Evolutionary conservation across 2,888 invertebrate genomes (phyloP), one percentile per base, ranked within the genome.

Genomic region (Acleris literana): DNA sequence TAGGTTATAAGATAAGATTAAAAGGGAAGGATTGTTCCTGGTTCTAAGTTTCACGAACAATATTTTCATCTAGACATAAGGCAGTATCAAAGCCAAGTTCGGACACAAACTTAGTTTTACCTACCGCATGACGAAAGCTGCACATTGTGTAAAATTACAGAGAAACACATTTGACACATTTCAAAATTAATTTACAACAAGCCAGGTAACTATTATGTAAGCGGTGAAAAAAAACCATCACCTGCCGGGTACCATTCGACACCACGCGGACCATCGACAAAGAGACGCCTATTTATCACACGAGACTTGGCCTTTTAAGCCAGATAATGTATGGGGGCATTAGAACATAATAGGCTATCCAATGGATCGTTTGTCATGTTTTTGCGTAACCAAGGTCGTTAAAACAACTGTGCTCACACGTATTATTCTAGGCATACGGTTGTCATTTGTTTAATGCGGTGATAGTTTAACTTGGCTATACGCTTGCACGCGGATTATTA

Each of bases 291-390:
- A 90, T 90, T 89, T 89, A 90, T 90, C 81, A 83, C 75, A 72
- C 72, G 78, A 82, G 80, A 81, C 82, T 81, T 85, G 84, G 81
- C 85, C 85, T 88, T 85, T 84, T 81, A 81, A 82, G 82, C 82
- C 83, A 79, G 78, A 87, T 89, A 87, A 90, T 90, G 87, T 90
- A 90, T 90, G 85, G 85, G 86, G 81, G 85, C 88, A 90, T 90
- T 90, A 90, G 83, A 84, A 82, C 79, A 89, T 87, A 90, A 90
- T 88, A 88, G 90, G 85, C 86, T 84, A 82, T 82, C 85, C 82
- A 80, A 81, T 78, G 74, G 77, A 78, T 83, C 87, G 83, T 90
- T 86, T 85, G 85, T 89, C 90, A 89, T 84, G 85, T 85, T 87
- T 86, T 85, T 84, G 74, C 76, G 72, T 46, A 53, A 63, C 76